phyloP scores from a whole-genome alignment of 2,888 invertebrate genomes.

The Unio delphinus region DNA sequence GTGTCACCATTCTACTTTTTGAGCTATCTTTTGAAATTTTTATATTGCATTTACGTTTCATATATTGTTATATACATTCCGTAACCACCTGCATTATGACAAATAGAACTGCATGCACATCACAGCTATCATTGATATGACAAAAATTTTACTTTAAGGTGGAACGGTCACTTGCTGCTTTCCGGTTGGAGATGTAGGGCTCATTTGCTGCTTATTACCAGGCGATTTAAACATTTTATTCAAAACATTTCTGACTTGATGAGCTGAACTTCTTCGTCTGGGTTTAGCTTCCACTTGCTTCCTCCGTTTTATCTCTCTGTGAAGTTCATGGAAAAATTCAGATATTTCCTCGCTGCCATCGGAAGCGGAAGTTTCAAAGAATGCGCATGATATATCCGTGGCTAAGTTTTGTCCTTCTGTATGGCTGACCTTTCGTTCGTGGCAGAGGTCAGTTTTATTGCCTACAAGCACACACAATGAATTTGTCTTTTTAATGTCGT shows the following conservation, averaged over 20 bases:
- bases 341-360: slow-evolving; percentile 67
- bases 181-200: too few species aligned
- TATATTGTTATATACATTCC: too few species aligned
- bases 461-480: slow-evolving; percentile 65
- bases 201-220: too few species aligned
- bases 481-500: slow-evolving; percentile 63
- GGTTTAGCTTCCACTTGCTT: slow-evolving; percentile 60
- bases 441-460: slow-evolving; percentile 65
- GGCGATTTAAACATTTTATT: slow-evolving; percentile 52
- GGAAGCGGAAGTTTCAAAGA: slow-evolving; percentile 68
- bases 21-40: too few species aligned
- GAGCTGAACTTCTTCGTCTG: slow-evolving; percentile 66
- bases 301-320: slow-evolving; percentile 65
- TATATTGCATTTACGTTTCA: too few species aligned
- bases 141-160: too few species aligned
- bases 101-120: too few species aligned
- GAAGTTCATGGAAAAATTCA: slow-evolving; percentile 68
- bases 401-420: slow-evolving; percentile 64
- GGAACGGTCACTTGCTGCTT: too few species aligned
- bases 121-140: too few species aligned
- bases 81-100: too few species aligned
- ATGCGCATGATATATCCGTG: slow-evolving; percentile 64
- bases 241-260: slow-evolving; percentile 57
- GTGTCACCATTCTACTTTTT: too few species aligned
- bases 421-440: slow-evolving; percentile 56